Percentiles rank a stretch among this genome's conserved stretches.
Evolutionary conservation across 2,113 vertebrate species (phyloP).

Genomic region (Vulpes vulpes): DNA sequence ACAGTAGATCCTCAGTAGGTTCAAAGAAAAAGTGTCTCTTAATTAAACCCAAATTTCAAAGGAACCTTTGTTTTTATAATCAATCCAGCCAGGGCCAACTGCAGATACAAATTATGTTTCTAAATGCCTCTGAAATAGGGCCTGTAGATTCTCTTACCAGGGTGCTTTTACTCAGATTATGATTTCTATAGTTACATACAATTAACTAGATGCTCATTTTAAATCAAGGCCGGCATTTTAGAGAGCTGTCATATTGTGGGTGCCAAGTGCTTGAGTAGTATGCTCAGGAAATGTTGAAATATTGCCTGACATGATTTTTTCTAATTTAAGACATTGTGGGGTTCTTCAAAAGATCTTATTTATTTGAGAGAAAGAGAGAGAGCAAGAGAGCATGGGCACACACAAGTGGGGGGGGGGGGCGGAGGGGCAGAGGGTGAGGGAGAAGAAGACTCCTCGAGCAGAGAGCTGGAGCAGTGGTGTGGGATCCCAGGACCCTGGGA

Average conservation of each 20-base stretch:
- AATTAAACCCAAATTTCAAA: background rate
- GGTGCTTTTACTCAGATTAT: background rate
- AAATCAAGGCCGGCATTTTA: background rate
- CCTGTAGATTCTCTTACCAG: background rate
- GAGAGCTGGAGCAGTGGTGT: too few relatives aligned
- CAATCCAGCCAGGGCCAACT: background rate
- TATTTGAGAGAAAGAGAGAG: too few relatives aligned
- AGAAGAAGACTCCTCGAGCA: too few relatives aligned
- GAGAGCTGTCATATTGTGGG: background rate
- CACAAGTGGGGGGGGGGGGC: too few relatives aligned
- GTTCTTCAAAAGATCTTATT: too few relatives aligned
- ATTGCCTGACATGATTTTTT: background rate
- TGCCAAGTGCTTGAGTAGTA: background rate
- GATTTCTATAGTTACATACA: background rate
- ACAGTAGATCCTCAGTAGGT: background rate
- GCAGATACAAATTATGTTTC: background rate
- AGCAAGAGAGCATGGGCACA: too few relatives aligned
- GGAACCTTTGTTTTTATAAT: background rate
- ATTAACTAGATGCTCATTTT: background rate
- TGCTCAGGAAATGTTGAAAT: slow-evolving; percentile 17
- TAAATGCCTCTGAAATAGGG: background rate
- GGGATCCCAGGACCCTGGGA: too few relatives aligned
- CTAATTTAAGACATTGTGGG: background rate
- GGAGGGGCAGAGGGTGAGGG: too few relatives aligned
- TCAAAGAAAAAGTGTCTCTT: background rate